Percentiles rank a stretch among this genome's conserved stretches.
Evolutionary conservation across 2,888 invertebrate species (phyloP).

Genomic region (Frankliniella fusca): DNA sequence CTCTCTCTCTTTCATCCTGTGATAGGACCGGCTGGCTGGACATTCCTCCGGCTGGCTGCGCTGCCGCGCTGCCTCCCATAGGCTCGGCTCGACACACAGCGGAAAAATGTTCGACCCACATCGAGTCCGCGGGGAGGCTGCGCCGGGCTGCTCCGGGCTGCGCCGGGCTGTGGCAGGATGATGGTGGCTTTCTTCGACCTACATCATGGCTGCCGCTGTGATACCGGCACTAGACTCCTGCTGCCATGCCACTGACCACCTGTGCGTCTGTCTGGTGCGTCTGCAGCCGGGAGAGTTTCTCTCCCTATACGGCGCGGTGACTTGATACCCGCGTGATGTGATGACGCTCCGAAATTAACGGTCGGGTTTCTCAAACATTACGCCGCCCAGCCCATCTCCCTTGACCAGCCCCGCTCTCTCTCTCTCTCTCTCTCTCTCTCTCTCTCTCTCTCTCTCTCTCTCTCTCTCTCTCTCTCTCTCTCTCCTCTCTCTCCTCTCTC

Average conservation of each 20-base stretch:
- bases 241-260: neutral
- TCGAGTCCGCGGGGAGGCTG: neutral
- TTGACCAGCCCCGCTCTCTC: neutral
- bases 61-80: neutral
- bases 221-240: neutral
- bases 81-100: neutral
- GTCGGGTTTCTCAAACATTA: no score
- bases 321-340: no score
- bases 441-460: neutral
- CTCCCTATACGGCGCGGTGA: neutral
- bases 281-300: neutral
- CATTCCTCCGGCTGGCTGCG: no score
- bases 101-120: constrained; percentile 17
- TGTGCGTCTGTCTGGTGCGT: neutral
- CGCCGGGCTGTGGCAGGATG: neutral
- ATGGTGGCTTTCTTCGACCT: constrained; percentile 11
- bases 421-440: neutral
- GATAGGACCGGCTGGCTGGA: no score
- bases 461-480: neutral
- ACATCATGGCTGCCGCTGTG: constrained; percentile 4
- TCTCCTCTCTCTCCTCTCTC: neutral
- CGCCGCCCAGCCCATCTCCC: neutral
- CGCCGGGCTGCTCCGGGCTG: neutral
- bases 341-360: no score
- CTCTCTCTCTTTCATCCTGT: no score